Evolutionary conservation across 2,888 invertebrate species (phyloP).

Genomic region (Thyatira batis): DNA sequence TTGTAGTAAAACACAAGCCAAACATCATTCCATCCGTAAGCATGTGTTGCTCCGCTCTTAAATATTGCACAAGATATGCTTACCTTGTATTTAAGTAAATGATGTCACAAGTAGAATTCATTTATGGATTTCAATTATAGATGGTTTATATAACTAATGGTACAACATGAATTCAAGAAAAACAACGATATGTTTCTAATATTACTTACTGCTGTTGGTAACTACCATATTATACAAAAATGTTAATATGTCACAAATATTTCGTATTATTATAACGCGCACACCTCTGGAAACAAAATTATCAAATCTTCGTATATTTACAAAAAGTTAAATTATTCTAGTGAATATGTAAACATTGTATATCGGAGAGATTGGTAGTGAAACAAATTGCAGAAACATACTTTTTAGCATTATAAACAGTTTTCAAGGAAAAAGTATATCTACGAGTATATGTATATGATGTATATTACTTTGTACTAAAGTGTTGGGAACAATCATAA

Average conservation of each 20-base stretch:
- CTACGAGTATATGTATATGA: not conserved
- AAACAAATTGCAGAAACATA: not conserved
- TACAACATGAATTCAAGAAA: too few species aligned
- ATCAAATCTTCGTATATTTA: not conserved
- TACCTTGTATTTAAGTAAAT: too few species aligned
- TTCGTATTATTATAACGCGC: slow-evolving; percentile 3
- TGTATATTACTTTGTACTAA: not conserved
- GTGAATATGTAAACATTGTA: not conserved
- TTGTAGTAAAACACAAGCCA: too few species aligned
- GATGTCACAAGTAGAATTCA: too few species aligned
- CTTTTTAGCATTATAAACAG: not conserved
- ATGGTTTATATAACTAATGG: too few species aligned
- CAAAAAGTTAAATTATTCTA: not conserved
- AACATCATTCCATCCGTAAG: too few species aligned
- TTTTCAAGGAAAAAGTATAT: not conserved
- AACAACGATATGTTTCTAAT: too few species aligned
- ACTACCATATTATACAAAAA: too few species aligned
- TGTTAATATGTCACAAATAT: not conserved
- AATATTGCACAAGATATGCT: too few species aligned
- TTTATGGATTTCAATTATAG: too few species aligned
- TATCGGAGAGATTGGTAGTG: not conserved
- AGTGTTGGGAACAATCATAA: not conserved
- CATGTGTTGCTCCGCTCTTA: too few species aligned
- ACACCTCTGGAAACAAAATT: not conserved
- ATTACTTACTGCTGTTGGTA: too few species aligned